Evolutionary conservation across 2,888 invertebrate species (phyloP).

Genomic region (Stenotaenia linearis): DNA sequence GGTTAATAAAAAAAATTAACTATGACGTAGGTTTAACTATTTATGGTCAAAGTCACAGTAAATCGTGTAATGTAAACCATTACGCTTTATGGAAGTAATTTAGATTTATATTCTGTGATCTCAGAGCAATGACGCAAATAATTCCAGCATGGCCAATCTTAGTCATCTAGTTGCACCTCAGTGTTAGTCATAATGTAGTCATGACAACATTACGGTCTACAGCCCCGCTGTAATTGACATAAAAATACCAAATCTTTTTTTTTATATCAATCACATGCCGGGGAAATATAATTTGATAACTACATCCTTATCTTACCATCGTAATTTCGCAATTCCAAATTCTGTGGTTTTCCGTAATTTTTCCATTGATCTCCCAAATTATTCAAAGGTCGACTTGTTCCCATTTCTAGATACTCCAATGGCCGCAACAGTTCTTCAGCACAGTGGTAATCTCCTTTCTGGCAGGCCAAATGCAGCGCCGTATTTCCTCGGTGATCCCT

Average conservation of each 20-base stretch:
- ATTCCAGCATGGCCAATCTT: background rate
- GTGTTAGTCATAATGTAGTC: background rate
- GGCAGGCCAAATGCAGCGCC: background rate
- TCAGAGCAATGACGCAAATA: background rate
- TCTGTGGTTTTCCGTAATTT: conserved; percentile 7
- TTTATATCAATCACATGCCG: background rate
- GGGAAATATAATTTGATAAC: background rate
- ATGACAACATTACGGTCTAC: background rate
- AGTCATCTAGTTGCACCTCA: background rate
- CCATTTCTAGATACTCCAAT: background rate
- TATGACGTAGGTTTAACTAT: too few species aligned
- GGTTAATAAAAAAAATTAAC: too few species aligned
- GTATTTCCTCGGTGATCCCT: background rate
- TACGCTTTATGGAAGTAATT: background rate
- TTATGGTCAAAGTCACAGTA: too few species aligned
- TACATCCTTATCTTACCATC: background rate
- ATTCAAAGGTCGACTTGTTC: background rate
- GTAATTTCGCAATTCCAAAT: conserved; percentile 17
- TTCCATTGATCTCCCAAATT: background rate
- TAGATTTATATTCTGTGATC: background rate
- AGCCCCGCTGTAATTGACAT: too few species aligned
- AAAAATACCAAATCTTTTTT: background rate
- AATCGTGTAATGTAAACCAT: background rate
- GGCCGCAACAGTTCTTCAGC: background rate
- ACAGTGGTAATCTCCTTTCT: background rate